phyloP scores from a whole-genome alignment of 2,113 vertebrate genomes.

The Catharus minimus region DNA sequence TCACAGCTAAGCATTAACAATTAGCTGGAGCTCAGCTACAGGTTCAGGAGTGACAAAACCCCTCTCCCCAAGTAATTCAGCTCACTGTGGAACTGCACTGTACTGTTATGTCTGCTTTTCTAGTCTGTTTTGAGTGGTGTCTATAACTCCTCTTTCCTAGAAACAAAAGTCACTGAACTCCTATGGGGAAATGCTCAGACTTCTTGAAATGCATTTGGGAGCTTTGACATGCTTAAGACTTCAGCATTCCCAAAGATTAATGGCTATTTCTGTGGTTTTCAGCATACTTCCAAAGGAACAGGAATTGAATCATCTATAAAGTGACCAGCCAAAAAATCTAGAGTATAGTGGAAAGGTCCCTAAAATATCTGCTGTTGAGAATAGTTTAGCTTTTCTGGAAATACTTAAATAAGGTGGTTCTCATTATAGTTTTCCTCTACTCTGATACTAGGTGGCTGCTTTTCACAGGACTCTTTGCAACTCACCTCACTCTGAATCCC shows the following conservation, averaged over 20 bases:
- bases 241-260: conserved; percentile 16
- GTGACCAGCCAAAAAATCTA: conserved; percentile 28
- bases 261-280: conserved; percentile 15
- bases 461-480: background rate
- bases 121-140: background rate
- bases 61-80: background rate
- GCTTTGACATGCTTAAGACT: background rate
- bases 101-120: background rate
- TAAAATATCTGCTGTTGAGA: conserved; percentile 21
- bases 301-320: conserved; percentile 38
- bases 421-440: background rate
- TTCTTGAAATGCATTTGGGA: conserved; percentile 20
- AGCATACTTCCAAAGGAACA: conserved; percentile 6
- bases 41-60: background rate
- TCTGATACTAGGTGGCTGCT: background rate
- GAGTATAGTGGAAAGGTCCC: background rate
- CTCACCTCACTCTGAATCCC: background rate
- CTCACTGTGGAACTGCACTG: background rate
- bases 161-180: background rate
- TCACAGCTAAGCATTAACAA: background rate
- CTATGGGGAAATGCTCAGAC: background rate
- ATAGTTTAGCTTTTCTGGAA: background rate
- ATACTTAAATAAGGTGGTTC: background rate
- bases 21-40: background rate
- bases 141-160: background rate